phyloP scores from a whole-genome alignment of 2,888 invertebrate genomes.

The Hololepta plana region DNA sequence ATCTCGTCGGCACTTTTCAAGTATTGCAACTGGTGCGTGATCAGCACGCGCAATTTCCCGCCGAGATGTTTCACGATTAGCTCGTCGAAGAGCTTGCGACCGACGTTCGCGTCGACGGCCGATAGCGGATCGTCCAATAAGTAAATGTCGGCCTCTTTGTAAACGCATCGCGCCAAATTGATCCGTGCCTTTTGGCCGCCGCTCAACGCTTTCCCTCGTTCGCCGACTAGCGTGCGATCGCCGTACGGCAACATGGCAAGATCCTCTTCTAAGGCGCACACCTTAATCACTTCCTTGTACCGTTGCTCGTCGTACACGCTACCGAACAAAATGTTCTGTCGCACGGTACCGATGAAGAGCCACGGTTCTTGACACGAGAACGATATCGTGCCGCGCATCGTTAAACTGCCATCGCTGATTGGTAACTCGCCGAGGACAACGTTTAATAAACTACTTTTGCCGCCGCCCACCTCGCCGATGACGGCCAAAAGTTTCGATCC shows the following conservation, averaged over 20 bases:
- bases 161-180: conserved; percentile 59
- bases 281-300: conserved; percentile 41
- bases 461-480: conserved; percentile 51
- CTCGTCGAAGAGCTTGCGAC: conserved; percentile 50
- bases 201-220: conserved; percentile 61
- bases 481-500: conserved; percentile 31
- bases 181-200: conserved; percentile 77
- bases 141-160: conserved; percentile 61
- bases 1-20: conserved; percentile 23
- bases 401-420: conserved; percentile 24
- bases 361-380: conserved; percentile 49
- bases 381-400: conserved; percentile 31
- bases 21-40: conserved; percentile 54
- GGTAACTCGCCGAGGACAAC: conserved; percentile 29
- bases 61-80: conserved; percentile 44
- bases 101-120: conserved; percentile 64
- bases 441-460: conserved; percentile 37
- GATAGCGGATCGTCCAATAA: conserved; percentile 67
- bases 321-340: conserved; percentile 68
- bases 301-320: conserved; percentile 36
- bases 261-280: conserved; percentile 48
- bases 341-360: conserved; percentile 39
- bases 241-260: conserved; percentile 56
- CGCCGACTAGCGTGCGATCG: conserved; percentile 64
- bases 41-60: conserved; percentile 42